A percentile compares a stretch with the other conserved stretches of the same genome.
Evolutionary conservation across 2,797 vertebrate genomes (phyloP).

Genomic region (Ctenopoma kingsleyae): DNA sequence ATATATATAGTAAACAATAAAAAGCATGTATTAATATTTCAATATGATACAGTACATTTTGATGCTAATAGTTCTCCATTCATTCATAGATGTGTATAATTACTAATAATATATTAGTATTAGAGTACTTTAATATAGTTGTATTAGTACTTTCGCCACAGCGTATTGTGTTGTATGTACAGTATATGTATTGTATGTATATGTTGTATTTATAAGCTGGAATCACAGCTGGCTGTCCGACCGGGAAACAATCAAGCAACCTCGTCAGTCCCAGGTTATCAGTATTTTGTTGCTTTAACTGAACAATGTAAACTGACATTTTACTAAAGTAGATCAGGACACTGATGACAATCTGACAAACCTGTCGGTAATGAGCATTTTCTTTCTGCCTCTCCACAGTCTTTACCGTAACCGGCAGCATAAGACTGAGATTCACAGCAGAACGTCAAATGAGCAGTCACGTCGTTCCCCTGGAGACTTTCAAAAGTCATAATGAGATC

Average conservation of each 20-base stretch:
- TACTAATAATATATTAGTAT: too few relatives aligned
- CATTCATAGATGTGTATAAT: too few relatives aligned
- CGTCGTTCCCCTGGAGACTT: conserved; percentile 49
- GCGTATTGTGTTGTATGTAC: too few relatives aligned
- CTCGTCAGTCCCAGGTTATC: not conserved
- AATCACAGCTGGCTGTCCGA: not conserved
- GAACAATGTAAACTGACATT: not conserved
- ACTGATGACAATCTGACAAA: not conserved
- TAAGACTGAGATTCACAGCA: conserved; percentile 34
- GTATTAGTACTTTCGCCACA: too few relatives aligned
- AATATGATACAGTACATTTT: too few relatives aligned
- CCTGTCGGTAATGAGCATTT: conserved; percentile 10
- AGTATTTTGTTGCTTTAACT: not conserved
- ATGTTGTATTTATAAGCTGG: not conserved
- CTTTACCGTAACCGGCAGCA: conserved; percentile 30
- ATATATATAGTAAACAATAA: not conserved
- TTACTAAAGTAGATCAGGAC: not conserved
- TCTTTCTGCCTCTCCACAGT: conserved; percentile 5
- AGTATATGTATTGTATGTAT: too few relatives aligned
- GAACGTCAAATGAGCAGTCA: conserved; percentile 59
- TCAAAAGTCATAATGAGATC: conserved; percentile 67
- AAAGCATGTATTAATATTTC: not conserved
- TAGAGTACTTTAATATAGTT: too few relatives aligned
- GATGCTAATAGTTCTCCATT: too few relatives aligned
- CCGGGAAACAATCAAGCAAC: not conserved